phyloP scores from a whole-genome alignment of 2,113 vertebrate species.

The Rhizomys pruinosus region DNA sequence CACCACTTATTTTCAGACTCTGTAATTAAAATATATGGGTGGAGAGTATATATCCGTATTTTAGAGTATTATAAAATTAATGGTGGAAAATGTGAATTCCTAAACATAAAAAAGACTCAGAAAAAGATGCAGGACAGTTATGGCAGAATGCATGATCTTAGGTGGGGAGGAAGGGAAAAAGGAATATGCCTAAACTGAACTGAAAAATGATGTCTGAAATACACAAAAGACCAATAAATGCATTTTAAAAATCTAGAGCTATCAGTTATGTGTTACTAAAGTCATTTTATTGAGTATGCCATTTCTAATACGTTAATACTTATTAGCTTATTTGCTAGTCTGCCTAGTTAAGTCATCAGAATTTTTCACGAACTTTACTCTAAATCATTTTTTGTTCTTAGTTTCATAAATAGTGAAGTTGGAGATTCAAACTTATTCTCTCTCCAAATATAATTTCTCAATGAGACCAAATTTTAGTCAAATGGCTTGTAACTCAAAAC shows the following conservation, averaged over 20 bases:
- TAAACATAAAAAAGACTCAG: too few relatives aligned
- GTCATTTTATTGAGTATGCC: not conserved
- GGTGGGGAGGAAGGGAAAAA: too few relatives aligned
- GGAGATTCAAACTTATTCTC: not conserved
- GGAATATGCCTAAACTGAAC: too few relatives aligned
- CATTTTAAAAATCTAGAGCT: not conserved
- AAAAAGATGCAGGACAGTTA: too few relatives aligned
- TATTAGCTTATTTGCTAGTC: not conserved
- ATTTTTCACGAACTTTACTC: not conserved
- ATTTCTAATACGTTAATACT: not conserved
- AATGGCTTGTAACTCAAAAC: not conserved
- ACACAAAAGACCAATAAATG: too few relatives aligned
- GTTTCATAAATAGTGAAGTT: rapidly evolving
- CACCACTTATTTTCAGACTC: too few relatives aligned
- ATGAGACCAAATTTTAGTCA: not conserved
- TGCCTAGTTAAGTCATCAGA: not conserved
- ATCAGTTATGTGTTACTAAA: not conserved
- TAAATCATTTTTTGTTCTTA: not conserved
- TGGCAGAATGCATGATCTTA: too few relatives aligned
- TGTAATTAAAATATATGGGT: too few relatives aligned
- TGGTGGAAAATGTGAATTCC: too few relatives aligned
- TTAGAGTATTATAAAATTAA: too few relatives aligned
- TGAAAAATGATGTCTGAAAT: too few relatives aligned
- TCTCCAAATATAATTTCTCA: not conserved
- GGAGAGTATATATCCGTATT: too few relatives aligned